Evolutionary conservation across 2,797 vertebrate genomes (phyloP).

Genomic region (Aplochiton taeniatus): DNA sequence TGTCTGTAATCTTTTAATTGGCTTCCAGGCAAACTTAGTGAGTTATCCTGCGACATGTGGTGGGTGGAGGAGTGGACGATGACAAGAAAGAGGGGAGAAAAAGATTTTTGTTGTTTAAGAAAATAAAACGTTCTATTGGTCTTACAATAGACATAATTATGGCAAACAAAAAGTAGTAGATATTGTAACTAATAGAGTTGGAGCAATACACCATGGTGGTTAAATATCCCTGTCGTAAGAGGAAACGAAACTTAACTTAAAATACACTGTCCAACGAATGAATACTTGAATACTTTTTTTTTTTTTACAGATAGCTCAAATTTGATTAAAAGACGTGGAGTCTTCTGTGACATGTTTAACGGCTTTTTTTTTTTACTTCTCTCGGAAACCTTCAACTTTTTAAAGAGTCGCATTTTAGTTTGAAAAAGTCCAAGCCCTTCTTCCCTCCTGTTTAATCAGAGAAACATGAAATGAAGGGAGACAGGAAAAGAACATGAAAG

Average conservation of each 20-base stretch:
- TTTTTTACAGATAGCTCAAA: too few relatives aligned
- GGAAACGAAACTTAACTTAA: too few relatives aligned
- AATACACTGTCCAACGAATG: too few relatives aligned
- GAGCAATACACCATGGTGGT: too few relatives aligned
- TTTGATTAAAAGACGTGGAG: too few relatives aligned
- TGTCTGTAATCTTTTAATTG: slow-evolving; percentile 52
- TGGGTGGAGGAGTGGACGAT: neutral
- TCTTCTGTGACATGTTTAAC: too few relatives aligned
- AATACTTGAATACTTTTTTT: too few relatives aligned
- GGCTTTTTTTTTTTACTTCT: slow-evolving; percentile 3
- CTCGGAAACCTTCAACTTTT: slow-evolving; percentile 12
- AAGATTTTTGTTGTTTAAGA: neutral
- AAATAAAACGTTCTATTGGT: too few relatives aligned
- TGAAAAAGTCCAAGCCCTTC: slow-evolving; percentile 16
- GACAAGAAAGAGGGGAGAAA: neutral
- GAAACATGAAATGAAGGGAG: slow-evolving; percentile 42
- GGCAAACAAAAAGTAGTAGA: too few relatives aligned
- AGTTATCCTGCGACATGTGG: neutral
- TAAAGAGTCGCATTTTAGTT: neutral
- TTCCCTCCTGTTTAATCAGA: slow-evolving; percentile 37
- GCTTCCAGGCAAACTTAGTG: slow-evolving; percentile 17
- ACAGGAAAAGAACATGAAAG: slow-evolving; percentile 54
- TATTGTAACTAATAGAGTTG: too few relatives aligned
- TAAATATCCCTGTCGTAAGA: too few relatives aligned
- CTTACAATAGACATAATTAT: too few relatives aligned